Percentiles rank a stretch among this genome's conserved stretches.
Evolutionary conservation across 1,140 invertebrate species (phyloP).

Genomic region (Temnothorax curvispinosus): DNA sequence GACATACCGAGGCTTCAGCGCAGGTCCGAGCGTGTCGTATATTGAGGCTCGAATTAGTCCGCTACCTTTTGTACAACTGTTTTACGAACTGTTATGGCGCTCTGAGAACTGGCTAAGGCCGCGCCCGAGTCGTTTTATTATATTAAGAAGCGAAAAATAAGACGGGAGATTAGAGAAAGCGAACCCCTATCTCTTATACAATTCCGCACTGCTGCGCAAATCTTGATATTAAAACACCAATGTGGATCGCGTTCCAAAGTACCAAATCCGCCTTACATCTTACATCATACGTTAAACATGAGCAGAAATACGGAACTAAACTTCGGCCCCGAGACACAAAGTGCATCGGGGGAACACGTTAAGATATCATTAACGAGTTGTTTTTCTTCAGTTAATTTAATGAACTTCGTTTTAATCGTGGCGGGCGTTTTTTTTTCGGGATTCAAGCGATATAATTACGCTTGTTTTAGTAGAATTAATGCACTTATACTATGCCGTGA

Average conservation of each 20-base stretch:
- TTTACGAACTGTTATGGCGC: background rate
- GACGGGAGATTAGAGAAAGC: background rate
- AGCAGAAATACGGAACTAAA: conserved; percentile 43
- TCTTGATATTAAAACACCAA: conserved; percentile 31
- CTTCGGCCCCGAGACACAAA: conserved; percentile 55
- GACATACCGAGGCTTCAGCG: conserved; percentile 33
- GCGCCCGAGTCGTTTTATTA: background rate
- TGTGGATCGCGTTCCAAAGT: conserved; percentile 53
- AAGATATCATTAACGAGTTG: conserved; percentile 50
- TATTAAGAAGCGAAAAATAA: background rate
- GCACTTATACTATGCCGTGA: background rate
- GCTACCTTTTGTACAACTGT: background rate
- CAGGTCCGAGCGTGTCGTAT: conserved; percentile 50
- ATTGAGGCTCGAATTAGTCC: conserved; percentile 25
- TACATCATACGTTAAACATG: conserved; percentile 34
- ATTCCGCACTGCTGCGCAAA: background rate
- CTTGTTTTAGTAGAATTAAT: conserved; percentile 12
- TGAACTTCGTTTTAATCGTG: background rate
- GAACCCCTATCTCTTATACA: background rate
- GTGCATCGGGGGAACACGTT: conserved; percentile 45
- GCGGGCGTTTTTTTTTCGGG: conserved; percentile 25
- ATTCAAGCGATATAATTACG: conserved; percentile 9
- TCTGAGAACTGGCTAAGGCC: background rate
- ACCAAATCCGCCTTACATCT: conserved; percentile 52
- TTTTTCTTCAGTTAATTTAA: conserved; percentile 43